Percentiles rank a stretch among this genome's conserved stretches.
Conservation (phyloP, 1,140 invertebrate species). For the Drosophila ogumai region DNA sequence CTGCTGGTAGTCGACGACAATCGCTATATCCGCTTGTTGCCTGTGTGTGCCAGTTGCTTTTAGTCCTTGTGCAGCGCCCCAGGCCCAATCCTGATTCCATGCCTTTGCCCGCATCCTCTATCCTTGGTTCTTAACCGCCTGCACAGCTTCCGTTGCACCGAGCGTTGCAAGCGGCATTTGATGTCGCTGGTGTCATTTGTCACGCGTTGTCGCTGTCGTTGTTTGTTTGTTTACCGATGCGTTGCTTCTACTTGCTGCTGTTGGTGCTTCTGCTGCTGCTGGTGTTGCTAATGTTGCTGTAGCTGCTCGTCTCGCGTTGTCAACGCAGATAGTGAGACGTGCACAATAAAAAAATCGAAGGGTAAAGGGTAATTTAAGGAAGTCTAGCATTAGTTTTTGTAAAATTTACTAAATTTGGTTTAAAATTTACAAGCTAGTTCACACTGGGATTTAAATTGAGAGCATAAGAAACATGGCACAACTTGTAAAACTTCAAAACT, state of each 20-base stretch:
- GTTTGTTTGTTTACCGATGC: constrained; percentile 61
- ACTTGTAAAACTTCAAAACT: not conserved
- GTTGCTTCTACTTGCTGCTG: constrained; percentile 35
- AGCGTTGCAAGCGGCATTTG: constrained; percentile 56
- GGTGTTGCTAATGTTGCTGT: constrained; percentile 32
- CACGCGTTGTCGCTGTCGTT: constrained; percentile 62
- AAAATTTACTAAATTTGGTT: not conserved
- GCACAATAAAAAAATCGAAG: constrained; percentile 8
- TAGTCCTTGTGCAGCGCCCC: constrained; percentile 3
- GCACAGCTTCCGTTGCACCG: constrained; percentile 62
- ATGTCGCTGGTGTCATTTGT: constrained; percentile 81
- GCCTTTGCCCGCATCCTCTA: constrained; percentile 4
- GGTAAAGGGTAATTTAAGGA: not conserved
- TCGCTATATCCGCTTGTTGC: constrained; percentile 72
- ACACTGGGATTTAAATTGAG: too few relatives aligned
- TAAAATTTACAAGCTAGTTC: not conserved
- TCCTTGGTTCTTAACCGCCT: constrained; percentile 2
- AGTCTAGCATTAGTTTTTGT: not conserved
- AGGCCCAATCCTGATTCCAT: constrained; percentile 3
- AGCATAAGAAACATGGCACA: not conserved
- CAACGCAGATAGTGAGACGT: constrained; percentile 26
- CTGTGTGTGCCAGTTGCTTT: constrained; percentile 19
- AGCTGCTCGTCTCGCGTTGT: constrained; percentile 35
- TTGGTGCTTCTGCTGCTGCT: constrained; percentile 3
- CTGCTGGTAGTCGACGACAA: constrained; percentile 59